Evolutionary conservation across 2,113 vertebrate species (phyloP), one percentile per base, ranked within the genome.

Genomic region (Hemichromis elongatus): DNA sequence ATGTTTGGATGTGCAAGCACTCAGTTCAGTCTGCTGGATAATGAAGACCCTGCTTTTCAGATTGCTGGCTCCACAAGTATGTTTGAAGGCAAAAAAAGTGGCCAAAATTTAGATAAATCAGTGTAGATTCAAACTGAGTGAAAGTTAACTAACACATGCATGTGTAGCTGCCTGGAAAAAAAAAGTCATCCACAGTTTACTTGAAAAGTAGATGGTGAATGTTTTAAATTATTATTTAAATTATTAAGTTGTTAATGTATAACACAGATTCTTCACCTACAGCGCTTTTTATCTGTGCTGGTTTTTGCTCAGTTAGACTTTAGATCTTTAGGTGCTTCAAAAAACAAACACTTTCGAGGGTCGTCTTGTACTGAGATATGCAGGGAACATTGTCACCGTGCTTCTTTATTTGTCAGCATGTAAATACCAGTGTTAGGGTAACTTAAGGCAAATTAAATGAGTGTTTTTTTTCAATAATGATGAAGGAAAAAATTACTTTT

Each of bases 1-100:
- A 99, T 99, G 99, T 97, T 99, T 96, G 99, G 98, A 95, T 99
- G 98, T 96, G 97, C 98, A 95, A 99, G 97, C 96, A 94, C 97
- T 94, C 98, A 99, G 96, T 99, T 99, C 96, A 98, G 97, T 95
- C 97, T 98, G 95, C 96, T 99, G 97, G 98, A 99, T 96, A 98
- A 96, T 92, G 97, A 98, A 95, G 98, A 98, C 82, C 83, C 97
- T 88, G 96, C 97, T 96, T 98, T 98, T 96, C 97, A 97, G 91
- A 96, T 97, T 94, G 95, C 97, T 95, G 96, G 96, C 94, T 96
- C 97, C 94, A 96, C 97, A 97, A 97, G 98, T 99, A 90, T 83
- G 84, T 86, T 35, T 12, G 19, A 11, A 78, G 54, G 66, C 16
- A 68, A 57, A 16, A 0, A 30, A 73, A 75, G 10, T 35, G 9